These are phyloP conservation scores for Natator depressus DNA, from an alignment of 2,113 vertebrate genomes.

Conservation along the genomic window DNA sequence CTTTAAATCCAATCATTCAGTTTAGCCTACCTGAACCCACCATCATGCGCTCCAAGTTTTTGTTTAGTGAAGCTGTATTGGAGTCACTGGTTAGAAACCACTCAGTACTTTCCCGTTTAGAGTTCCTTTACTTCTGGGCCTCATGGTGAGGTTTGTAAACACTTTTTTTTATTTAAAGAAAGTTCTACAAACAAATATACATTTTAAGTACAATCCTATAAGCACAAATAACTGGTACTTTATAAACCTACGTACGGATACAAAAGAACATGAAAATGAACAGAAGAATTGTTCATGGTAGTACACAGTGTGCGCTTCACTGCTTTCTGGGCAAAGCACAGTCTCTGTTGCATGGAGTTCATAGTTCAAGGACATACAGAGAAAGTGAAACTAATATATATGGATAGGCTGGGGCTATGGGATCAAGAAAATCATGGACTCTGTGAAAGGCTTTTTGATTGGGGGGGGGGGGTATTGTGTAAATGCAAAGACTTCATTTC, in stretches of 20 bases:
- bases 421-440: neutral
- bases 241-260: neutral
- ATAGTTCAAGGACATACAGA: neutral
- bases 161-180: neutral
- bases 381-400: neutral
- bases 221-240: neutral
- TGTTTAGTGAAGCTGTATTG: neutral
- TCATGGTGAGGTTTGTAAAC: neutral
- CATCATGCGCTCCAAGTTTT: neutral
- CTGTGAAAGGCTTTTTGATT: neutral
- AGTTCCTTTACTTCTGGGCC: neutral
- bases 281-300: neutral
- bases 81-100: neutral
- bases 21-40: neutral
- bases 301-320: neutral
- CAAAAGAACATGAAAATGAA: neutral
- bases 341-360: neutral
- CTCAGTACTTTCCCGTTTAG: neutral
- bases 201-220: neutral
- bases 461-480: too few species aligned
- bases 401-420: neutral
- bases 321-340: constrained; percentile 1
- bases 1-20: neutral
- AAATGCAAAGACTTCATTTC: neutral
- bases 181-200: neutral